Evolutionary conservation across 2,797 vertebrate genomes (phyloP).

Genomic region (Sebastes iracundus): DNA sequence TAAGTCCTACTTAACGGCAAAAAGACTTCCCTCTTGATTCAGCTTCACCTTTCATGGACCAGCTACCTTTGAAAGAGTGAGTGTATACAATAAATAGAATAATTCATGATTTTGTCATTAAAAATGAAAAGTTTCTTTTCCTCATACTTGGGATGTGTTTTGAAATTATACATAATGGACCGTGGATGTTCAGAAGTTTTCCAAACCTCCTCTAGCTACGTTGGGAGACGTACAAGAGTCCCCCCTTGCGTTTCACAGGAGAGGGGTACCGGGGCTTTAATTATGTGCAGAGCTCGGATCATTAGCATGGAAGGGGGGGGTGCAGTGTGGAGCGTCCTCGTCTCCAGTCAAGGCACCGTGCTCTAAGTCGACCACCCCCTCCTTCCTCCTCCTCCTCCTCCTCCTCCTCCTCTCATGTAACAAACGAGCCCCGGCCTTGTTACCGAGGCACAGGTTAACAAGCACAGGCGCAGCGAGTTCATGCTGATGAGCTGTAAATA

Average conservation of each 20-base stretch:
- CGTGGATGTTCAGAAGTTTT: slow-evolving; percentile 96
- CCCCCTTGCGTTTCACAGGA: slow-evolving; percentile 74
- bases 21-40: slow-evolving; percentile 89
- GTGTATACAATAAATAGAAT: slow-evolving; percentile 99
- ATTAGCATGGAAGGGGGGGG: slow-evolving; percentile 79
- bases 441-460: slow-evolving; percentile 77
- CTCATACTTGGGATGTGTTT: slow-evolving; percentile 96
- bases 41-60: slow-evolving; percentile 95
- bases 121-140: slow-evolving; percentile 98
- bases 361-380: slow-evolving; percentile 68
- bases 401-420: slow-evolving; percentile 72
- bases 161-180: slow-evolving; percentile 99
- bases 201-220: slow-evolving; percentile 88
- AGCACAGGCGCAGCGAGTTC: slow-evolving; percentile 52
- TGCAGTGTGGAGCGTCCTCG: slow-evolving; percentile 51
- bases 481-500: slow-evolving; percentile 59
- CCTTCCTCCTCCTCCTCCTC: slow-evolving; percentile 54
- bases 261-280: slow-evolving; percentile 76
- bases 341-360: slow-evolving; percentile 73
- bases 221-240: slow-evolving; percentile 77
- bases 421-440: slow-evolving; percentile 75
- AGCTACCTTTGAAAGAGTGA: slow-evolving; percentile 94
- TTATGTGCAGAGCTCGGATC: slow-evolving; percentile 77
- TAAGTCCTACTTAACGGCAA: slow-evolving; percentile 72
- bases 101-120: slow-evolving; percentile 99